Percentiles rank a stretch among this genome's conserved stretches.
Evolutionary conservation across 92 coral and sea anemone species (phyloP).

Genomic region (Diadumene lineata): DNA sequence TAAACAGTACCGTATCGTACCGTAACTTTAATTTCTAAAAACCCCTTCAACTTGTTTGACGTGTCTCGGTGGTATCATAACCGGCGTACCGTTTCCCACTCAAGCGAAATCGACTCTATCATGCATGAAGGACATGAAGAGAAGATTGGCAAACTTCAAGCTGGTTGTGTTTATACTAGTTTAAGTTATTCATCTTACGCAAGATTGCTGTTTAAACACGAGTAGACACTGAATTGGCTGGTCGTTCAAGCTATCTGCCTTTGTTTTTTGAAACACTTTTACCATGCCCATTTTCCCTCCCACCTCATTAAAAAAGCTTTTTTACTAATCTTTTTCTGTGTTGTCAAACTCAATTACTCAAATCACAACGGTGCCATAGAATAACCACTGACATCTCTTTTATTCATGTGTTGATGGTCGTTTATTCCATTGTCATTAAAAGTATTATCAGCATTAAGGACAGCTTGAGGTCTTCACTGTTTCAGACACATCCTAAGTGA

Average conservation of each 20-base stretch:
- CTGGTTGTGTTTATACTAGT: no score
- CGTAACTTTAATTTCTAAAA: no score
- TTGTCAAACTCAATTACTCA: conserved; percentile 13
- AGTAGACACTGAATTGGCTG: not conserved
- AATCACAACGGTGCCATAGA: conserved; percentile 13
- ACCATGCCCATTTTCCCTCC: conserved; percentile 23
- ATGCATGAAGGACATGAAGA: no score
- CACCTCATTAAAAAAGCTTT: conserved; percentile 17
- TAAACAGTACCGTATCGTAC: no score
- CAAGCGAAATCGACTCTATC: no score
- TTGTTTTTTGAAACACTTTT: conserved; percentile 15
- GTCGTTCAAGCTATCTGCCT: not conserved
- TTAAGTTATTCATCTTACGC: not conserved
- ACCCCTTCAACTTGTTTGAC: no score
- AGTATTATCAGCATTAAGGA: not conserved
- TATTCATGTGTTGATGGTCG: conserved; percentile 7
- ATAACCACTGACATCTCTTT: conserved; percentile 28
- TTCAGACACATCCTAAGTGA: conserved; percentile 10
- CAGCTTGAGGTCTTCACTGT: not conserved
- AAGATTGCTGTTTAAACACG: not conserved
- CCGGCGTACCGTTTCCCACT: no score
- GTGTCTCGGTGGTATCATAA: no score
- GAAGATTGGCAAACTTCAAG: no score
- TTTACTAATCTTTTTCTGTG: conserved; percentile 5
- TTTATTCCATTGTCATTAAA: conserved; percentile 15